Conservation (phyloP, 2,797 vertebrate species). For the Botia almorhae region DNA sequence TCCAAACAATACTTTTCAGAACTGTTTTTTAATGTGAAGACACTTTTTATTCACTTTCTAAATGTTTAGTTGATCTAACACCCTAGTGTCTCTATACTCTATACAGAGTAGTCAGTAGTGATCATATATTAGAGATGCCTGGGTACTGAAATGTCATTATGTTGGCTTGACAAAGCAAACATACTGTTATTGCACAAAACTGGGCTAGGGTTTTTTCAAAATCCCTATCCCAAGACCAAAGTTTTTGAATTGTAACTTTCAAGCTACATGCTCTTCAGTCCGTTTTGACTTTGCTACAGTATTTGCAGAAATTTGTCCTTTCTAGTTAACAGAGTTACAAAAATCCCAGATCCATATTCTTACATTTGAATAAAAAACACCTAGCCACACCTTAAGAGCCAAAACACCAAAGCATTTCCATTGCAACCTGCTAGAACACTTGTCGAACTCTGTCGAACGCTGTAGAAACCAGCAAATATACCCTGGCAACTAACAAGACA, state of each 20-base stretch:
- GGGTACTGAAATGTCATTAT: constrained; percentile 2
- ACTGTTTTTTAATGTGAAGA: constrained; percentile 18
- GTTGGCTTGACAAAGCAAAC: constrained; percentile 19
- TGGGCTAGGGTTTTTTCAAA: not conserved
- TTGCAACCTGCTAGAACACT: too few species aligned
- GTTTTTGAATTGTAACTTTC: not conserved
- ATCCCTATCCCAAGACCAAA: not conserved
- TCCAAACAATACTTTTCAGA: constrained; percentile 7
- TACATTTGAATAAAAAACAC: too few species aligned
- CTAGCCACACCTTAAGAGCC: too few species aligned
- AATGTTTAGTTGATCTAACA: constrained; percentile 18
- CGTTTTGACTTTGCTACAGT: not conserved
- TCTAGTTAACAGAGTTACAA: too few species aligned
- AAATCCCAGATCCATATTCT: too few species aligned
- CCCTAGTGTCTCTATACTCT: not conserved
- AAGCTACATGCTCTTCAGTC: not conserved
- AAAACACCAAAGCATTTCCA: too few species aligned
- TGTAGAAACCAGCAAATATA: not conserved
- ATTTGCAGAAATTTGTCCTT: not conserved
- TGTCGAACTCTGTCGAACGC: too few species aligned
- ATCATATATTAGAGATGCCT: not conserved
- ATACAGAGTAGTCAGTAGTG: too few species aligned
- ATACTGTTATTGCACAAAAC: not conserved
- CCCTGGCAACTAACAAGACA: not conserved
- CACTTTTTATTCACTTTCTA: constrained; percentile 1